phyloP scores from a whole-genome alignment of 2,113 vertebrate genomes.

The Pimephales promelas region DNA sequence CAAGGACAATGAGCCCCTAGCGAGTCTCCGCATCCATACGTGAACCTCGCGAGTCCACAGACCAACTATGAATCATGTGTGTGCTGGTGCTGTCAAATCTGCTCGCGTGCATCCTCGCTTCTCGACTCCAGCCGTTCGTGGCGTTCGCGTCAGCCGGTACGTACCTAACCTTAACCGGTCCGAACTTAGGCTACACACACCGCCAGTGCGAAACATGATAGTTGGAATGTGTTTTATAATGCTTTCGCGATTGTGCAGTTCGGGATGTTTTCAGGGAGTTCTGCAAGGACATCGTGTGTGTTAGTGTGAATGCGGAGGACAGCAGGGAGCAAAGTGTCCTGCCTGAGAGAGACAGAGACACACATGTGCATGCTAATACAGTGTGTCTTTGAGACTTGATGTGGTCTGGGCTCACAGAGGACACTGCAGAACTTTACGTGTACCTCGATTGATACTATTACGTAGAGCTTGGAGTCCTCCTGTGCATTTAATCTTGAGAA shows the following conservation, averaged over 20 bases:
- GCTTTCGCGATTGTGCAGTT: background rate
- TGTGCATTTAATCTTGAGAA: background rate
- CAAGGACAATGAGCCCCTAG: conserved; percentile 71
- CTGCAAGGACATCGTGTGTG: conserved; percentile 37
- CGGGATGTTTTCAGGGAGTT: conserved; percentile 1
- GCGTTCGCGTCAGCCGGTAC: conserved; percentile 76
- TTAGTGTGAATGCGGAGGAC: conserved; percentile 21
- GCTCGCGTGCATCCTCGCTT: conserved; percentile 75
- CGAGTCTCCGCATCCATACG: conserved; percentile 69
- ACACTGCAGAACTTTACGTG: background rate
- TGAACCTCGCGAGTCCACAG: conserved; percentile 70
- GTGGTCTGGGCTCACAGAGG: background rate
- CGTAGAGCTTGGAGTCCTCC: background rate
- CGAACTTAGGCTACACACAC: background rate
- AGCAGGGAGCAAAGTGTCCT: conserved; percentile 52
- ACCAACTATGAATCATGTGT: conserved; percentile 85
- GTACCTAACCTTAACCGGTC: conserved; percentile 57
- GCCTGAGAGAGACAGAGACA: conserved; percentile 46
- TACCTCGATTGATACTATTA: background rate
- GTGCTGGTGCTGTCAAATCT: conserved; percentile 79
- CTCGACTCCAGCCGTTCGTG: conserved; percentile 70
- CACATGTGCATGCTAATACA: background rate
- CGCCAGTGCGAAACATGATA: background rate
- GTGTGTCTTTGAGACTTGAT: background rate
- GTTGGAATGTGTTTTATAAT: background rate